Evolutionary conservation across 2,113 vertebrate species (phyloP).

Genomic region (Scomber japonicus): DNA sequence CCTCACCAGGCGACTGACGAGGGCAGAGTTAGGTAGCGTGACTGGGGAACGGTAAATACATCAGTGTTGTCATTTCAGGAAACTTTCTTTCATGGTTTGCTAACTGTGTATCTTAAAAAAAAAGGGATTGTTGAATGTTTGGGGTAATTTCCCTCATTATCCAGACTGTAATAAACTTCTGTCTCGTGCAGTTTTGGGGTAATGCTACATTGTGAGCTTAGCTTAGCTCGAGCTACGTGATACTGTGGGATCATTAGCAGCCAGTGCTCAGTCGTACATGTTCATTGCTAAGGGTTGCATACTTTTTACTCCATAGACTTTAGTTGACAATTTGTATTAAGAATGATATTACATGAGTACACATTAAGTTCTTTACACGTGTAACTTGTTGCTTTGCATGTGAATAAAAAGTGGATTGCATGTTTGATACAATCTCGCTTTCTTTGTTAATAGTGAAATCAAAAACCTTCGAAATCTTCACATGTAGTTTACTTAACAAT

Average conservation of each 20-base stretch:
- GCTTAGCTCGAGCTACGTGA: not conserved
- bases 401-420: too few relatives aligned
- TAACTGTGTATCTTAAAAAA: not conserved
- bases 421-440: too few relatives aligned
- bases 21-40: slow-evolving; percentile 31
- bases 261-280: not conserved
- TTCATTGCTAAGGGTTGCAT: not conserved
- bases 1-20: slow-evolving; percentile 40
- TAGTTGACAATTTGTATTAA: not conserved
- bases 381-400: not conserved
- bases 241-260: not conserved
- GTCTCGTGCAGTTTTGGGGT: not conserved
- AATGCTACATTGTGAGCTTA: not conserved
- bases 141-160: not conserved
- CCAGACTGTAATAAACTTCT: not conserved
- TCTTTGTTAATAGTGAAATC: too few relatives aligned
- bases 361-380: not conserved
- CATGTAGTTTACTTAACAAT: too few relatives aligned
- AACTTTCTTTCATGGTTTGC: slow-evolving; percentile 4
- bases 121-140: too few relatives aligned
- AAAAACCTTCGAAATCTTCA: too few relatives aligned
- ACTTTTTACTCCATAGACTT: not conserved
- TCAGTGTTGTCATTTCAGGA: slow-evolving; percentile 42
- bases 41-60: slow-evolving; percentile 45
- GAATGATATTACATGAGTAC: too few relatives aligned